Evolutionary conservation across 35 echinoderm and acorn worm species (phyloP), one percentile per base, ranked within the genome.

Genomic region (Heliocidaris erythrogramma): DNA sequence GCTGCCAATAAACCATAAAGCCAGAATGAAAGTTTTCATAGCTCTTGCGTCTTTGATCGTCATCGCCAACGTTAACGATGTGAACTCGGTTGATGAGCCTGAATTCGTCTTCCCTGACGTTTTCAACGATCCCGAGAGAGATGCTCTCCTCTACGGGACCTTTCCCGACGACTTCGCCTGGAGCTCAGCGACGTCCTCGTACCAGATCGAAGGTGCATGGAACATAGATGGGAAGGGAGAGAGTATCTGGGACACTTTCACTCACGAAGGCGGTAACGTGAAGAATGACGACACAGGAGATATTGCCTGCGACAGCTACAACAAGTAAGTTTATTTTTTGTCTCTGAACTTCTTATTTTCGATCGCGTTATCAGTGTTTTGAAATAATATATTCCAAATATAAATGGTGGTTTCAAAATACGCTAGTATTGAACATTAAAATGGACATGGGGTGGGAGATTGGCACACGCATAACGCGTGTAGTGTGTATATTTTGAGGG

Each of bases 131-230:
- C 49, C 97, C 21, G 94, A 96, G 49, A 42, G 97, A 91, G 97
- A 97, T 87, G 92, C 95, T 27, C 94, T 97, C 60, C 13, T 96
- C 0, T 95, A 97, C 52, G 97, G 95, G 6, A 94, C 86, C 0
- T 97, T 97, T 90, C 97, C 97, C 48, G 95, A 97, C 9, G 95
- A 90, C 35, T 97, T 97, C 59, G 86, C 92, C 35, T 96, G 97
- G 95, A 94, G 95, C 53, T 90, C 95, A 0, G 94, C 97, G 16
- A 97, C 97, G n/a, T 95, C 97, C 31, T 93, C 97, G 7, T 97
- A 97, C 94, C 97, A 97, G 85, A 97, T 97, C 86, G 97, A 97
- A 94, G 97, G 97, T 2, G 97, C 65, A 2, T 97, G 97, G 97
- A 50, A 97, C 56, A 92, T 86, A 49, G 94, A 95, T 18, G 95